A percentile compares a stretch with the other conserved stretches of the same genome.
Conservation (phyloP, 2,797 vertebrate species). For the Anomalospiza imberbis region DNA sequence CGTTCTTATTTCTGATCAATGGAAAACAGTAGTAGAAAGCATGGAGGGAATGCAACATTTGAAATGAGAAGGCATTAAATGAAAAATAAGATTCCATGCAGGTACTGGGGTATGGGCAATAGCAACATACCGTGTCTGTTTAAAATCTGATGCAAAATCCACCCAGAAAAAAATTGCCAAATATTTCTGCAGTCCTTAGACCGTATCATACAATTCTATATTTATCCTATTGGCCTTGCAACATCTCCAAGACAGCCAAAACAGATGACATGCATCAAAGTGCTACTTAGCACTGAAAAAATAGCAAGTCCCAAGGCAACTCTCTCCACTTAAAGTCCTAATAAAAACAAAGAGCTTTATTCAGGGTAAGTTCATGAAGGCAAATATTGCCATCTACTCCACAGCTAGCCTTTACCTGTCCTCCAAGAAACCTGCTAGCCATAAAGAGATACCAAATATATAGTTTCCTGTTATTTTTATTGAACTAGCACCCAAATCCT, state of each 20-base stretch:
- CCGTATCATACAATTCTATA: neutral
- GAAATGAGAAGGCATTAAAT: neutral
- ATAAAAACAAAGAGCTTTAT: neutral
- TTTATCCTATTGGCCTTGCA: neutral
- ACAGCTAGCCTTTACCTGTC: neutral
- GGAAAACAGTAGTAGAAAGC: neutral
- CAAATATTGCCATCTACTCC: neutral
- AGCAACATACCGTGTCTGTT: neutral
- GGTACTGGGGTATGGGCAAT: neutral
- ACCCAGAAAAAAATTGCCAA: neutral
- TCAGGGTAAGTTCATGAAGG: neutral
- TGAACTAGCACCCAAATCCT: neutral
- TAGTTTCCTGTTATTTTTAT: neutral
- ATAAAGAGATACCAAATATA: neutral
- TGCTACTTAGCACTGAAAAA: neutral
- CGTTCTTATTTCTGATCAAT: accelerated
- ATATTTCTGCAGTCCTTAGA: neutral
- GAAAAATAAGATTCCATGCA: neutral
- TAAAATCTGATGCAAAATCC: neutral
- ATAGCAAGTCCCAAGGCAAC: neutral
- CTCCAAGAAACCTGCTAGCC: neutral
- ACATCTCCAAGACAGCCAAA: neutral
- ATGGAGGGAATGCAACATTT: neutral
- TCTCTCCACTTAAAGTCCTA: neutral
- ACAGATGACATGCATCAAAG: neutral